Percentiles rank a stretch among this genome's conserved stretches.
These are phyloP conservation scores for Geotrupes spiniger DNA, from an alignment of 2,888 invertebrate species.

Conservation along the genomic window DNA sequence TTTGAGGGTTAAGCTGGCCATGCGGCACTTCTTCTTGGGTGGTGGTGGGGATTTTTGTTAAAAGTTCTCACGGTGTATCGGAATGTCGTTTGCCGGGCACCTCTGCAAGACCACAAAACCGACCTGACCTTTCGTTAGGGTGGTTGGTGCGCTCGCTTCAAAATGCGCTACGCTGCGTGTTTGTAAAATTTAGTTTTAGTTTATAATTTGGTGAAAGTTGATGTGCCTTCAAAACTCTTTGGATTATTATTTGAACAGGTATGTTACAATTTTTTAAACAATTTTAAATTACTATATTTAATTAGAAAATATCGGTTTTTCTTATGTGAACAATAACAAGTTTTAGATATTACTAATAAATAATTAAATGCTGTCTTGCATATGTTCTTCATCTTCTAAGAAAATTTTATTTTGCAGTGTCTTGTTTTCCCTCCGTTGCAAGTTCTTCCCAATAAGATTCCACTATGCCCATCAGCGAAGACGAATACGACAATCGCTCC, in stretches of 20 bases:
- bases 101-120: slow-evolving; percentile 21
- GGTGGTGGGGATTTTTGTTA: slow-evolving; percentile 29
- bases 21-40: slow-evolving; percentile 20
- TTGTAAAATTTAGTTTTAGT: slow-evolving; percentile 5
- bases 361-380: too few relatives aligned
- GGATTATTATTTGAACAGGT: not conserved
- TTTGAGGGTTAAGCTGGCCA: slow-evolving; percentile 28
- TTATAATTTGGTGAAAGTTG: slow-evolving; percentile 27
- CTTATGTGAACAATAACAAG: too few relatives aligned
- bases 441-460: slow-evolving; percentile 40
- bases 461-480: slow-evolving; percentile 63
- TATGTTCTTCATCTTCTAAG: too few relatives aligned
- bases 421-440: slow-evolving; percentile 1
- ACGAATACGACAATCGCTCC: slow-evolving; percentile 54
- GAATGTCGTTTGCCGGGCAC: slow-evolving; percentile 30
- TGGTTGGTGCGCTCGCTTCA: slow-evolving; percentile 7
- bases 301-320: too few relatives aligned
- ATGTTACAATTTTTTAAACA: not conserved
- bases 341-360: too few relatives aligned
- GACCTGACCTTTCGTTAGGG: slow-evolving; percentile 29
- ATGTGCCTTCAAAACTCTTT: slow-evolving; percentile 1
- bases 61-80: slow-evolving; percentile 37
- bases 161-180: not conserved
- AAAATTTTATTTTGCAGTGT: not conserved
- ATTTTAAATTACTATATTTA: too few relatives aligned